These are phyloP conservation scores for Rhogogaster chlorosoma DNA, from an alignment of 2,888 invertebrate genomes.

Conservation along the genomic window DNA sequence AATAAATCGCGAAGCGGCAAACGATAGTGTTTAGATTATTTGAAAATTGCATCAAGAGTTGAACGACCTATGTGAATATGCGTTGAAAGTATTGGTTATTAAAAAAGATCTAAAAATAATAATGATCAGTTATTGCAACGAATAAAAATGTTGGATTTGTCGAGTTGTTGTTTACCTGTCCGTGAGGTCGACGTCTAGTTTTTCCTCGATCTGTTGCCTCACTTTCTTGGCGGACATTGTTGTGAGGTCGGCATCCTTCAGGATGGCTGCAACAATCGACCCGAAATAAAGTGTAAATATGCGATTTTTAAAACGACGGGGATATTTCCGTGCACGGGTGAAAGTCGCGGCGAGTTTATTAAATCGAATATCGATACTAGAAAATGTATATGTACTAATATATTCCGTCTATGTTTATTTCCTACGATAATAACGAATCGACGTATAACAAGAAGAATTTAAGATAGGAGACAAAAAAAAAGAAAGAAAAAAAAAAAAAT, in stretches of 20 bases:
- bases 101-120: conserved; percentile 24
- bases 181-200: conserved; percentile 87
- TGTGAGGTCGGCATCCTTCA: conserved; percentile 92
- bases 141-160: neutral
- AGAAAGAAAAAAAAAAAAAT: neutral
- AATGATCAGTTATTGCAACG: neutral
- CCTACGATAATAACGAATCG: neutral
- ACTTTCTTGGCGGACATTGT: conserved; percentile 94
- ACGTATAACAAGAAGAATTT: conserved; percentile 33
- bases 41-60: neutral
- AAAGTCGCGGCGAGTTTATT: neutral
- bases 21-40: neutral
- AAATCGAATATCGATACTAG: neutral
- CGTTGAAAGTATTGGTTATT: neutral
- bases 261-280: conserved; percentile 83
- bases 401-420: neutral
- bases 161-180: conserved; percentile 78
- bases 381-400: neutral
- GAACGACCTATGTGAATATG: neutral
- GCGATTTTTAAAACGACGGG: neutral
- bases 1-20: neutral
- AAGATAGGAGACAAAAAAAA: conserved; percentile 6
- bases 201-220: conserved; percentile 90
- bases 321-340: neutral
- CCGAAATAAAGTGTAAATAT: conserved; percentile 55